phyloP scores from a whole-genome alignment of 2,888 invertebrate species.

The Drosophila crucigera region DNA sequence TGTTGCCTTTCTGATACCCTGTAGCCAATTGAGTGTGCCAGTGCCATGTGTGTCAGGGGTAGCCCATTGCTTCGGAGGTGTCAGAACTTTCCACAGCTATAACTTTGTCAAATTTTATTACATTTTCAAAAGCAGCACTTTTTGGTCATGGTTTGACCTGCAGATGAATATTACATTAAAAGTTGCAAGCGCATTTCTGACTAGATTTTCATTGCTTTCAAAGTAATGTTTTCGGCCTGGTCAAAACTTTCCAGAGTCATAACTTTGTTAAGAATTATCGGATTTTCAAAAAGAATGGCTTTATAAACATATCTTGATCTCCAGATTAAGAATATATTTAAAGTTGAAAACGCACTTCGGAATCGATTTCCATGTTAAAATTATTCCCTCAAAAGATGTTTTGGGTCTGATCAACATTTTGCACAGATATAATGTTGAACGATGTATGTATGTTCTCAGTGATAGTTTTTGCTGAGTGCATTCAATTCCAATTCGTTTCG shows the following conservation, averaged over 20 bases:
- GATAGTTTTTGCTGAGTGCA: too few species aligned
- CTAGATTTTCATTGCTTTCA: neutral
- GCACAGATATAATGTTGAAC: rapidly evolving
- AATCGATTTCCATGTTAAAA: neutral
- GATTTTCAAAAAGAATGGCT: rapidly evolving
- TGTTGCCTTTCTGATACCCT: slow-evolving; percentile 12
- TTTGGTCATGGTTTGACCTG: neutral
- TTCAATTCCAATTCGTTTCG: neutral
- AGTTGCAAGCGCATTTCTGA: neutral
- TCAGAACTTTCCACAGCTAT: neutral
- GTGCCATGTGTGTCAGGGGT: neutral
- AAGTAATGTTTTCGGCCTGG: rapidly evolving
- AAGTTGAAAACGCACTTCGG: too few species aligned
- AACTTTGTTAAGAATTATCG: neutral
- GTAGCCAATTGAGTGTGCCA: neutral
- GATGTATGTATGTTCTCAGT: too few species aligned
- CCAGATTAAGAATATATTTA: neutral
- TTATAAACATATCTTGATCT: neutral
- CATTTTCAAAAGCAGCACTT: neutral
- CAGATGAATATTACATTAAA: rapidly evolving
- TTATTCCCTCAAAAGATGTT: neutral
- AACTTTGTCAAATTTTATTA: neutral
- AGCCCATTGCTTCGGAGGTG: rapidly evolving
- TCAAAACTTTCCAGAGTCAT: neutral
- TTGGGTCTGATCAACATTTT: neutral